phyloP scores from a whole-genome alignment of 2,888 invertebrate genomes.

The Oxystoma pomonae region DNA sequence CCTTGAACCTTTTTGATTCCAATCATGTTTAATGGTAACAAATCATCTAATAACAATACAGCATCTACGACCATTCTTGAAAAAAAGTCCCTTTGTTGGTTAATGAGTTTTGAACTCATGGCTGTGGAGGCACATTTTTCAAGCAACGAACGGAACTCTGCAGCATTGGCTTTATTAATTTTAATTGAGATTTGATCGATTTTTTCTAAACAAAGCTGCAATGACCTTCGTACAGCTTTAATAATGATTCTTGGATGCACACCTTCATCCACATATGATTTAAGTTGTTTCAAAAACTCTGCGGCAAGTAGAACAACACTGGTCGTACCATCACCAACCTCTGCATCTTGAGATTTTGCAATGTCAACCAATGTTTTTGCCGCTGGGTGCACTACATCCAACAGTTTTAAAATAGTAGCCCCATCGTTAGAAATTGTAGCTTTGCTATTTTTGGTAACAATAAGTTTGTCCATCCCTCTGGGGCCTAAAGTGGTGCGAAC shows the following conservation, averaged over 20 bases:
- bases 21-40: constrained; percentile 96
- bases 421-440: constrained; percentile 99
- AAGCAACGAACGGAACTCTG: constrained; percentile 62
- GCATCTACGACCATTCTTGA: constrained; percentile 98
- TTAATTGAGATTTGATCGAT: constrained; percentile 80
- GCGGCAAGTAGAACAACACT: constrained; percentile 94
- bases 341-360: constrained; percentile 97
- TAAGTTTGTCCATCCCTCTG: constrained; percentile 98
- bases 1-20: constrained; percentile 89
- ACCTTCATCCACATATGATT: constrained; percentile 95
- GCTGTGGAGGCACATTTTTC: constrained; percentile 94
- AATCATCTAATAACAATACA: constrained; percentile 82
- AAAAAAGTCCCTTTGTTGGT: constrained; percentile 94
- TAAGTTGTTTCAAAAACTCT: constrained; percentile 91
- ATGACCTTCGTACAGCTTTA: constrained; percentile 80
- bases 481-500: constrained; percentile 97
- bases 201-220: constrained; percentile 75
- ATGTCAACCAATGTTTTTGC: constrained; percentile 98
- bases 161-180: constrained; percentile 61
- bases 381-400: constrained; percentile 97
- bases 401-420: constrained; percentile 96
- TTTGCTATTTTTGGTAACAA: constrained; percentile 85
- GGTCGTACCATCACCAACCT: constrained; percentile 99
- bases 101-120: constrained; percentile 94
- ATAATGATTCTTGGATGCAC: constrained; percentile 93